A percentile compares a stretch with the other conserved stretches of the same genome.
phyloP scores from a whole-genome alignment of 2,888 invertebrate genomes.

The Trichogramma evanescens region DNA sequence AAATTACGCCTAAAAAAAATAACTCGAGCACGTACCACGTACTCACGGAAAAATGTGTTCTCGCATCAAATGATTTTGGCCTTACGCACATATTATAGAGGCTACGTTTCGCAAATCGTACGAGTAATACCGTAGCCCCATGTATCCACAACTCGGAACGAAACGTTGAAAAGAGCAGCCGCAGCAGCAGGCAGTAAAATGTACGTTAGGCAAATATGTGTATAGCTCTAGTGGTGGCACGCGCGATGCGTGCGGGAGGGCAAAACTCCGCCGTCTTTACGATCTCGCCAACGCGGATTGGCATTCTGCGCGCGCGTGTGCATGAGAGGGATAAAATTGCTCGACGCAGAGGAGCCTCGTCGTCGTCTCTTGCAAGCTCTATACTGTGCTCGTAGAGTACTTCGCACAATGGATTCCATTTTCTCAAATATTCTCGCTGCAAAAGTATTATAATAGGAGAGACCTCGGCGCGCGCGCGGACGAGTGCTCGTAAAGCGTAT shows the following conservation, averaged over 20 bases:
- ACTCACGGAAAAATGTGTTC: too few relatives aligned
- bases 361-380: not conserved
- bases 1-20: too few relatives aligned
- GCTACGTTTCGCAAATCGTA: too few relatives aligned
- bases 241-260: constrained; percentile 28
- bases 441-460: constrained; percentile 25
- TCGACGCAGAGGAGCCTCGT: not conserved
- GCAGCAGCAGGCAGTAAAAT: too few relatives aligned
- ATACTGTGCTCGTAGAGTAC: too few relatives aligned
- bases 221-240: not conserved
- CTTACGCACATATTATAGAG: too few relatives aligned
- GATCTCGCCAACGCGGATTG: constrained; percentile 38
- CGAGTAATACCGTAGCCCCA: too few relatives aligned
- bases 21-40: too few relatives aligned
- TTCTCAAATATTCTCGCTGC: constrained; percentile 38
- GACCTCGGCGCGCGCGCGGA: constrained; percentile 23
- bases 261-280: constrained; percentile 29
- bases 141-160: too few relatives aligned
- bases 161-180: too few relatives aligned
- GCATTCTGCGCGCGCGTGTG: constrained; percentile 24
- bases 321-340: constrained; percentile 7
- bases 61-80: too few relatives aligned
- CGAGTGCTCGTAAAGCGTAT: constrained; percentile 37
- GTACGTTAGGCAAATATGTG: too few relatives aligned
- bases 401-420: constrained; percentile 36